A percentile compares a stretch with the other conserved stretches of the same genome.
Evolutionary conservation across 2,797 vertebrate genomes (phyloP).

Genomic region (Pseudopleuronectes americanus): DNA sequence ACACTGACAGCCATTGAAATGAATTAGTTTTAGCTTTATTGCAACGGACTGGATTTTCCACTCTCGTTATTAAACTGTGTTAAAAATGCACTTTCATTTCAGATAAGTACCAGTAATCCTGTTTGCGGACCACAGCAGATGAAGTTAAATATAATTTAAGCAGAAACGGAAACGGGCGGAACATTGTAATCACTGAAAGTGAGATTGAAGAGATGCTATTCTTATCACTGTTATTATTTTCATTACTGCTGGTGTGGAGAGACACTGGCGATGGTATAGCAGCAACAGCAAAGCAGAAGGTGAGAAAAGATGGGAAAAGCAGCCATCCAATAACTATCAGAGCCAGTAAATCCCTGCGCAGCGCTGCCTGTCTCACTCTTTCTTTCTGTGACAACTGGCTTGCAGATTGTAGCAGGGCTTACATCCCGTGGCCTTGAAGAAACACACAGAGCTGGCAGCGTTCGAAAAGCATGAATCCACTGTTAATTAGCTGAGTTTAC

Average conservation of each 20-base stretch:
- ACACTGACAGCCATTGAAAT: conserved; percentile 81
- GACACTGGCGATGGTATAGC: conserved; percentile 50
- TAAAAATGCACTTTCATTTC: conserved; percentile 89
- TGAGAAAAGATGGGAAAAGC: conserved; percentile 54
- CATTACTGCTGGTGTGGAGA: conserved; percentile 76
- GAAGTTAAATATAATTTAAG: conserved; percentile 88
- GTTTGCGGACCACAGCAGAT: conserved; percentile 84
- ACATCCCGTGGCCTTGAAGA: conserved; percentile 68
- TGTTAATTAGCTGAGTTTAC: conserved; percentile 81
- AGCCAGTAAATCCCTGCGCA: conserved; percentile 73
- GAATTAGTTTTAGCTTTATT: conserved; percentile 87
- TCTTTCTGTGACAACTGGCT: conserved; percentile 67
- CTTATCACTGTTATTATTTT: conserved; percentile 84
- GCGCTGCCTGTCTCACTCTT: conserved; percentile 60
- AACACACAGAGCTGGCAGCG: conserved; percentile 63
- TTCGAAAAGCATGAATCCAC: conserved; percentile 62
- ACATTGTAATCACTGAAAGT: conserved; percentile 87
- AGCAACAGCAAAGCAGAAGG: conserved; percentile 62
- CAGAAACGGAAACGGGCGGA: conserved; percentile 84
- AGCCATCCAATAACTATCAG: conserved; percentile 69
- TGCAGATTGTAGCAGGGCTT: conserved; percentile 62
- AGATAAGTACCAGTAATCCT: conserved; percentile 89
- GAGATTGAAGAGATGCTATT: conserved; percentile 86
- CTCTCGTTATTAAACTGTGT: conserved; percentile 86
- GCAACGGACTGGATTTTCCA: conserved; percentile 85